phyloP scores from a whole-genome alignment of 2,888 invertebrate genomes.

The Drosophila quasianomalipes region DNA sequence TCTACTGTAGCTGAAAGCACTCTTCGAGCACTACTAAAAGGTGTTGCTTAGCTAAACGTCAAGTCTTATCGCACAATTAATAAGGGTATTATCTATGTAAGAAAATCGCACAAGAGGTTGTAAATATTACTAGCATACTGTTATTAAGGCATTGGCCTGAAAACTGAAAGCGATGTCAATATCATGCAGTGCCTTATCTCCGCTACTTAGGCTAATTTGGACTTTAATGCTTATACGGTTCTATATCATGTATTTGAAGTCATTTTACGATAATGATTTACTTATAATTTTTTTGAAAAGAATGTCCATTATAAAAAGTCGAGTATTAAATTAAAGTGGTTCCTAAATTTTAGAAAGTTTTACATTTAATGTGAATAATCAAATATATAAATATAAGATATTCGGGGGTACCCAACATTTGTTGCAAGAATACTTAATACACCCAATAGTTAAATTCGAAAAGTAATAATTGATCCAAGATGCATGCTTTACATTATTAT shows the following conservation, averaged over 20 bases:
- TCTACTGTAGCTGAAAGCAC: slow-evolving; percentile 42
- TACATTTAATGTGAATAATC: neutral
- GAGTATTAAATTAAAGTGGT: neutral
- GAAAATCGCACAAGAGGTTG: neutral
- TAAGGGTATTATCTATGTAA: neutral
- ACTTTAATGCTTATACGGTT: neutral
- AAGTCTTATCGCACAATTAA: neutral
- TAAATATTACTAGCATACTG: too few species aligned
- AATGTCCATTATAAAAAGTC: neutral
- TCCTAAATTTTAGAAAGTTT: neutral
- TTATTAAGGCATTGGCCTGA: slow-evolving; percentile 39
- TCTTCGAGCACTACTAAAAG: slow-evolving; percentile 18
- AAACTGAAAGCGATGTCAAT: neutral
- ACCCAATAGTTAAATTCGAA: neutral
- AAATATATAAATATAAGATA: neutral
- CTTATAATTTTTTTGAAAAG: neutral
- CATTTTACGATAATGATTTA: neutral
- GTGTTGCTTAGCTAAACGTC: slow-evolving; percentile 8
- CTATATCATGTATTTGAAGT: neutral
- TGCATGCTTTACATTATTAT: neutral
- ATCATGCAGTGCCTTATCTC: neutral
- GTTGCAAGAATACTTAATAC: neutral
- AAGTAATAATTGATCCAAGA: neutral
- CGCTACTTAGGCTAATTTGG: neutral
- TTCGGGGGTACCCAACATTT: neutral